Base-by-base conservation (phyloP, 2,888 invertebrate genomes). In the Rhopalosiphum nymphaeae region DNA sequence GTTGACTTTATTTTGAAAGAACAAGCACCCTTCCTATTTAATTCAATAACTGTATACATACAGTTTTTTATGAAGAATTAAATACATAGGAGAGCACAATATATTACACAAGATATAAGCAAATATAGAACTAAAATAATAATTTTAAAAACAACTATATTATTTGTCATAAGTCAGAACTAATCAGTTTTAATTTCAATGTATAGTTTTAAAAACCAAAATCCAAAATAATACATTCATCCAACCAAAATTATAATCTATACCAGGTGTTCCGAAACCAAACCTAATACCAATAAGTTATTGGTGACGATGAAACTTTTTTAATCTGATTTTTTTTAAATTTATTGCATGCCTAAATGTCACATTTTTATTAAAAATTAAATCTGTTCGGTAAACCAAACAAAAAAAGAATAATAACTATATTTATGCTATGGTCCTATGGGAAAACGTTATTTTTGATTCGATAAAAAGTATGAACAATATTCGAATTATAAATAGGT, bases 261-360 rank as follows among this genome's bases (percentile, higher is more conserved):
- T 78, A 78, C 21, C 78, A 78, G 78, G 78, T 78, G 36, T 78
- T 78, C 78, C 29, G 2, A 21, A 21, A 21, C 78, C 36, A 16
- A 36, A 36, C 36, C 78, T 78, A 78, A 78, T 78, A 78, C 78
- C 78, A 78, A 78, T 78, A 78, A 78, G 36, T 78, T 78, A 78
- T 36, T 13, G 36, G 78, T 78, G 78, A 36, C 36, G 21, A 78
- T 78, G 9, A 78, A 78, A 78, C 36, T 78, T 78, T 78, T 78
- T 78, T 78, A 78, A 78, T 78, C 36, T 36, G 78, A 0, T 78
- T 78, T 78, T 78, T 36, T 21, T 36, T 2, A 36, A 78, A 78
- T 78, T 78, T 36, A 78, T 78, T 36, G 36, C 78, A 36, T 11
- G 3, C 36, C 78, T 78, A 78, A 78, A 78, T 78, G 36, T 36